A percentile compares a stretch with the other conserved stretches of the same genome.
These are phyloP conservation scores for Eupithecia dodoneata DNA, from an alignment of 2,888 invertebrate genomes.

Conservation along the genomic window DNA sequence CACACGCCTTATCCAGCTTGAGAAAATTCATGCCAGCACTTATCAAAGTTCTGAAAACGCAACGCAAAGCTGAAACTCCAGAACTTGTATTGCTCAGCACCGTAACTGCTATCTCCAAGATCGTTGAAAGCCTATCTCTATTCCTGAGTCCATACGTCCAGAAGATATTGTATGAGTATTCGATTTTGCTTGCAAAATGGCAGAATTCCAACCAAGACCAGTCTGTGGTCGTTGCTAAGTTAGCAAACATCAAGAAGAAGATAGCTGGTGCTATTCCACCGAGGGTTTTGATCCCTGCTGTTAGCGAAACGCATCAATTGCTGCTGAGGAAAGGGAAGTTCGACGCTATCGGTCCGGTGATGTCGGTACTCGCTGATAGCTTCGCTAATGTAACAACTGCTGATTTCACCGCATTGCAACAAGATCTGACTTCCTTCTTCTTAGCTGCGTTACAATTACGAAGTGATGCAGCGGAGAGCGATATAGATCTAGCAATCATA, in stretches of 20 bases:
- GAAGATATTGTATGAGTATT: slow-evolving; percentile 87
- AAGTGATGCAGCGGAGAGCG: slow-evolving; percentile 74
- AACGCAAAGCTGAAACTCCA: slow-evolving; percentile 84
- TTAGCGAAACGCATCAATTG: slow-evolving; percentile 86
- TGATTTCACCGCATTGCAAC: slow-evolving; percentile 87
- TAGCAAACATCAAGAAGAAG: slow-evolving; percentile 86
- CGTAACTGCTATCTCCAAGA: slow-evolving; percentile 91
- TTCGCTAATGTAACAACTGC: slow-evolving; percentile 85
- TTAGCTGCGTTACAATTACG: slow-evolving; percentile 88
- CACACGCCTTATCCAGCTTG: slow-evolving; percentile 89
- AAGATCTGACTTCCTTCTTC: slow-evolving; percentile 90
- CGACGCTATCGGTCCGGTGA: slow-evolving; percentile 87
- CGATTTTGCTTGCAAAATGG: slow-evolving; percentile 84
- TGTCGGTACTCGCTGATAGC: slow-evolving; percentile 90
- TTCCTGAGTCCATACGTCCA: slow-evolving; percentile 94
- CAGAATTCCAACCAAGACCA: slow-evolving; percentile 76
- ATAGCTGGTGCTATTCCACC: slow-evolving; percentile 88
- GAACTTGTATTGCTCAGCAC: slow-evolving; percentile 88
- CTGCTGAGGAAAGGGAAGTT: slow-evolving; percentile 85
- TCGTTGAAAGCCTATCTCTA: slow-evolving; percentile 91
- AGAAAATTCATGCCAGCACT: slow-evolving; percentile 91
- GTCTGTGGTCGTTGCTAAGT: slow-evolving; percentile 82
- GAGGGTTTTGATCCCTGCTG: slow-evolving; percentile 90
- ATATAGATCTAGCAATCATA: slow-evolving; percentile 68
- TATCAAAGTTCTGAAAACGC: slow-evolving; percentile 85